These are phyloP conservation scores for Paratilapia polleni DNA, from an alignment of 2,113 vertebrate species.

Conservation along the genomic window DNA sequence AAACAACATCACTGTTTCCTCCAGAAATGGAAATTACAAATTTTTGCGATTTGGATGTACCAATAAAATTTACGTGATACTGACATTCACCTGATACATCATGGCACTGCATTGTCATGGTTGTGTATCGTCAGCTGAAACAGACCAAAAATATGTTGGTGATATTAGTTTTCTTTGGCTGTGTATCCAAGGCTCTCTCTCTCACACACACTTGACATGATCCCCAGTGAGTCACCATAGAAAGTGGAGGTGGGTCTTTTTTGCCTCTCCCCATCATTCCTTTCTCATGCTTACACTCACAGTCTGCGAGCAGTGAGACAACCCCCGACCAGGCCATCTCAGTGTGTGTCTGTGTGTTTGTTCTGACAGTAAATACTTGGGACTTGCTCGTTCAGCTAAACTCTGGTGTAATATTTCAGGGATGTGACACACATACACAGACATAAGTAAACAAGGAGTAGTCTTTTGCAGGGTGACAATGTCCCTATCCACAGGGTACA, in stretches of 20 bases:
- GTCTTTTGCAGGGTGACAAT: too few relatives aligned
- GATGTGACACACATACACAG: background rate
- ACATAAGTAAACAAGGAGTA: background rate
- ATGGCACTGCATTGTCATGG: background rate
- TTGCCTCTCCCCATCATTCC: background rate
- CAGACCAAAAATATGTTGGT: background rate
- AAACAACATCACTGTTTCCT: too few relatives aligned
- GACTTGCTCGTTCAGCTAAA: conserved; percentile 12
- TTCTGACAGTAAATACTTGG: conserved; percentile 11
- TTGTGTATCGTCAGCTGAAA: background rate
- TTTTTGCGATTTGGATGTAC: too few relatives aligned
- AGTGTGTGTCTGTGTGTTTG: background rate
- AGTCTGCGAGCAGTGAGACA: background rate
- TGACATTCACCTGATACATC: background rate
- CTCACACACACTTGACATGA: background rate
- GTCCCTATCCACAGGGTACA: too few relatives aligned
- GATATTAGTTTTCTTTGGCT: background rate
- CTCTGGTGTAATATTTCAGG: background rate
- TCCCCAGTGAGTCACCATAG: background rate
- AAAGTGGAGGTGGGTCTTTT: background rate
- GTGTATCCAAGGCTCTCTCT: background rate
- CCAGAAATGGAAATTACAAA: too few relatives aligned
- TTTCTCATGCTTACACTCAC: conserved; percentile 1
- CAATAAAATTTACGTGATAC: too few relatives aligned
- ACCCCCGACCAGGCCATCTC: background rate